Evolutionary conservation across 2,113 vertebrate species (phyloP).

Genomic region (Ifrita kowaldi): DNA sequence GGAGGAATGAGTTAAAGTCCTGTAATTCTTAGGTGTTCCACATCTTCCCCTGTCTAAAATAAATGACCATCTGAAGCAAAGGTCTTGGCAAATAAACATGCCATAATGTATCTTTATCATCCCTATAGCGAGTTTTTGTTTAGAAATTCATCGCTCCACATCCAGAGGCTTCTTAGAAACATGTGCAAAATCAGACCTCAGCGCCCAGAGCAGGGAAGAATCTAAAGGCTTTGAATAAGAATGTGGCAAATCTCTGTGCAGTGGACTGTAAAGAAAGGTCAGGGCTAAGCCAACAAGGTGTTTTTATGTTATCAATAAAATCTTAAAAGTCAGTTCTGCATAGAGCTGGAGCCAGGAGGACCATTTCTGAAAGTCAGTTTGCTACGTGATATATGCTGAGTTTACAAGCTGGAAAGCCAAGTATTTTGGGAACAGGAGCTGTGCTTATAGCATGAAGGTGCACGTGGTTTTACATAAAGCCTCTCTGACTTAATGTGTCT

Average conservation of each 20-base stretch:
- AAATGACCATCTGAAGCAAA: constrained; percentile 28
- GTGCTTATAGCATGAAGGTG: not conserved
- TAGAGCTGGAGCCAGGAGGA: not conserved
- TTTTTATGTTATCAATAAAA: constrained; percentile 24
- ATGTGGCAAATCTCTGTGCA: not conserved
- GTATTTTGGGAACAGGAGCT: not conserved
- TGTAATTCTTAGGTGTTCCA: not conserved
- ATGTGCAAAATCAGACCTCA: not conserved
- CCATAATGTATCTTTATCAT: constrained; percentile 10
- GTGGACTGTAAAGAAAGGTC: not conserved
- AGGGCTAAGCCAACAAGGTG: not conserved
- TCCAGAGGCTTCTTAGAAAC: not conserved
- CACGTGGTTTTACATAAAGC: not conserved
- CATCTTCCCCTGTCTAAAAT: not conserved
- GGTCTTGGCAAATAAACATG: constrained; percentile 20
- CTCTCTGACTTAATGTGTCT: not conserved
- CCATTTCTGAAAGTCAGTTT: not conserved
- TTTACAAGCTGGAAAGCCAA: not conserved
- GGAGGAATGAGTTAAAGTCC: constrained; percentile 15
- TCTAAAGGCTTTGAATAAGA: not conserved
- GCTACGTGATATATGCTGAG: not conserved
- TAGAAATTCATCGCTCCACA: not conserved
- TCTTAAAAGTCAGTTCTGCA: not conserved
- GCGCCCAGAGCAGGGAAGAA: not conserved
- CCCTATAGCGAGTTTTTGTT: constrained; percentile 4